Evolutionary conservation across 2,888 invertebrate genomes (phyloP).

Genomic region (Drosophila borealis): DNA sequence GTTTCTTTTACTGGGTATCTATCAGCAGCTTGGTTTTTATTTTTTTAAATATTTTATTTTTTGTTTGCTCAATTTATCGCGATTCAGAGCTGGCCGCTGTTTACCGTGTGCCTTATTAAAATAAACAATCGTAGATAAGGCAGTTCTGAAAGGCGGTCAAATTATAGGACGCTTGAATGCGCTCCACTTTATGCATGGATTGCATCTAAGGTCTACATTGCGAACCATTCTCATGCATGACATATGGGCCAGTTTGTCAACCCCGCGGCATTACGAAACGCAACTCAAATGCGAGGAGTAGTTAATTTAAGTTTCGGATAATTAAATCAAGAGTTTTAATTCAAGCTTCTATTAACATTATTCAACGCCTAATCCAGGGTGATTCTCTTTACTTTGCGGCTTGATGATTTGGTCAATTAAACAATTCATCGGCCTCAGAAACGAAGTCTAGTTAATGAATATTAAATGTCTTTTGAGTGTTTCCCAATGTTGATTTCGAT

Average conservation of each 20-base stretch:
- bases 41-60: slow-evolving; percentile 13
- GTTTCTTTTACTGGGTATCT: slow-evolving; percentile 2
- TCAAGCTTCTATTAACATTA: too few species aligned
- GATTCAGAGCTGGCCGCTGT: slow-evolving; percentile 41
- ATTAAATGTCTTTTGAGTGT: too few species aligned
- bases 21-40: background rate
- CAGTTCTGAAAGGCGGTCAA: slow-evolving; percentile 4
- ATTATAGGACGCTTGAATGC: background rate
- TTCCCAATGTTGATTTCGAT: background rate
- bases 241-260: background rate
- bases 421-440: too few species aligned
- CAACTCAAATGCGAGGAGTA: background rate
- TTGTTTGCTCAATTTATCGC: slow-evolving; percentile 19
- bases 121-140: slow-evolving; percentile 25
- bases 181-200: background rate
- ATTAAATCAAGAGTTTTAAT: background rate
- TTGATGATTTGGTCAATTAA: too few species aligned
- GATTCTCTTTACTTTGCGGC: too few species aligned
- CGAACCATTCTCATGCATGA: background rate
- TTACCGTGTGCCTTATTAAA: slow-evolving; percentile 54
- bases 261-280: background rate
- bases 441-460: too few species aligned
- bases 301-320: background rate
- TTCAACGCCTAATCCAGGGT: too few species aligned
- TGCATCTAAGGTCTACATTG: background rate